Base-by-base conservation (phyloP, 2,888 invertebrate genomes). In the Synergus umbraculus region DNA sequence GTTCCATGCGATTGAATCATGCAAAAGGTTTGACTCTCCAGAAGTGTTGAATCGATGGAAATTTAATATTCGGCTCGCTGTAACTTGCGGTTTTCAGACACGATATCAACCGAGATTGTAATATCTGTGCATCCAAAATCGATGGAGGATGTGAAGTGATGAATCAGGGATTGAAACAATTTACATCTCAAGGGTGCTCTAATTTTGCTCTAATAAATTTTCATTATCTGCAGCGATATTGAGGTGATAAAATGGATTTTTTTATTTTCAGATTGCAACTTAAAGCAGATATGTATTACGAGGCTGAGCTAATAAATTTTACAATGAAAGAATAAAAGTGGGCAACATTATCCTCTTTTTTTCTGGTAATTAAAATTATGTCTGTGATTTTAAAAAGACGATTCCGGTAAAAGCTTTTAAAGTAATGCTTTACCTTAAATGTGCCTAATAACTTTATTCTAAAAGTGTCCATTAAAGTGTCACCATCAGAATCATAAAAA, bases 1-100 rank as follows among this genome's bases (percentile, higher is more conserved):
- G 9, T 29, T 69, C 49, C 29, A 22, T 29, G 22, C 15, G 15
- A 69, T 29, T 69, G 13, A 29, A 46, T 29, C 46, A 15, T 29
- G 29, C 7, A 22, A 49, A 15, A 15, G 15, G 5, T 69, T 13
- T 46, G 22, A 12, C 29, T 69, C 29, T 46, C 15, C 29, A 22
- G 46, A 67, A 69, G 69, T 69, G 60, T 22, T 18, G n/a, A 60
- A 22, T 60, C 10, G 2, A 60, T 18, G 3, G 60, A 60, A 60
- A 60, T 60, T 60, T 60, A 18, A 60, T 60, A 60, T 22, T 60
- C n/a, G 22, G 5, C 4, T 22, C 22, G 60, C 10, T 60, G 22
- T 60, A 60, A 60, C 60, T 60, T 60, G 60, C 18, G 60, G 60
- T 60, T 22, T 60, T 60, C 60, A 60, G n/a, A n/a, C n/a, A 54